A percentile compares a stretch with the other conserved stretches of the same genome.
These are phyloP conservation scores for Barbus barbus DNA, from an alignment of 2,113 vertebrate species.

Conservation along the genomic window DNA sequence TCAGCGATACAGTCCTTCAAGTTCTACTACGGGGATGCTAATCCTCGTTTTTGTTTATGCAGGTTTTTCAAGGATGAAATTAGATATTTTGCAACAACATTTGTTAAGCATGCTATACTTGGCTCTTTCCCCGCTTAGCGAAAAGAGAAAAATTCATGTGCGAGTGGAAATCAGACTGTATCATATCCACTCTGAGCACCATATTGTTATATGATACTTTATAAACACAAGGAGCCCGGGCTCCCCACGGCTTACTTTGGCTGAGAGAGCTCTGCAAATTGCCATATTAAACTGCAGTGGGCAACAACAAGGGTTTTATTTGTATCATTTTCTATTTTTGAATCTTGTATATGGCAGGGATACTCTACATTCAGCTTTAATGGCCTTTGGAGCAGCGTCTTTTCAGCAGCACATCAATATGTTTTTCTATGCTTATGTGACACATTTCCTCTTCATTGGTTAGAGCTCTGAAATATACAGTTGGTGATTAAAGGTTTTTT, in stretches of 20 bases:
- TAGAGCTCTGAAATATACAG: not conserved
- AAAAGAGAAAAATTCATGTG: not conserved
- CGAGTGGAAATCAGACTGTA: slow-evolving; percentile 5
- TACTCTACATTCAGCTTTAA: slow-evolving; percentile 15
- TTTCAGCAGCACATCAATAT: not conserved
- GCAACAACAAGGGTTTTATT: slow-evolving; percentile 53
- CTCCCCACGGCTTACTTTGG: slow-evolving; percentile 38
- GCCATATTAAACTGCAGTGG: slow-evolving; percentile 48
- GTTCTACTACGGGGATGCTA: not conserved
- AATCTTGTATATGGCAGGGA: slow-evolving; percentile 22
- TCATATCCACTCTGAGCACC: not conserved
- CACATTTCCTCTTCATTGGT: slow-evolving; percentile 5
- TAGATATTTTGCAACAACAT: slow-evolving; percentile 16
- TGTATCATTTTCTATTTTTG: slow-evolving; percentile 58
- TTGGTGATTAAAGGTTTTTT: slow-evolving; percentile 10
- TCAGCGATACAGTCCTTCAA: not conserved
- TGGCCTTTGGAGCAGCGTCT: not conserved
- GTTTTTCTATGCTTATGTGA: not conserved
- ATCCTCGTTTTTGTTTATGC: slow-evolving; percentile 38
- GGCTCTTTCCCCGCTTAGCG: not conserved
- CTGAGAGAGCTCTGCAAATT: slow-evolving; percentile 39
- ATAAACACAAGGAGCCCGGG: not conserved
- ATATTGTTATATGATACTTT: slow-evolving; percentile 26
- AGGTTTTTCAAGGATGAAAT: slow-evolving; percentile 19
- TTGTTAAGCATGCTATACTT: slow-evolving; percentile 24